These are phyloP conservation scores for Sphyrna mokarran DNA, from an alignment of 2,113 vertebrate species.

Conservation along the genomic window DNA sequence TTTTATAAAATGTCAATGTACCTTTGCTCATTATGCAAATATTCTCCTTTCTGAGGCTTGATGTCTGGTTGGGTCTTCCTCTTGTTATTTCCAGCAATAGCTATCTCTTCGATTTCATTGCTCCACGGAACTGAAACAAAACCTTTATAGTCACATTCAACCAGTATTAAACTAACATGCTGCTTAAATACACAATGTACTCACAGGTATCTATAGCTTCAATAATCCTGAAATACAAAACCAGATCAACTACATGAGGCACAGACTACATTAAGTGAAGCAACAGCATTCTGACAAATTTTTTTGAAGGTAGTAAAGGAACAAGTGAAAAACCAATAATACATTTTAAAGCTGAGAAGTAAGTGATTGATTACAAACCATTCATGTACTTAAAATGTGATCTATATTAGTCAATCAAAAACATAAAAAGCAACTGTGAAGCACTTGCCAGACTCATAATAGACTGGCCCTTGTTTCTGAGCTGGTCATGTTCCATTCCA, in stretches of 20 bases:
- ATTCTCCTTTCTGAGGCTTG: not conserved
- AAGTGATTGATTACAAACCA: not conserved
- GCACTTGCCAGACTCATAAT: not conserved
- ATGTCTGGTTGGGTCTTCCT: not conserved
- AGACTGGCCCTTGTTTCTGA: not conserved
- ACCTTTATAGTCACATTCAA: not conserved
- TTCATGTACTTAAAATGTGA: not conserved
- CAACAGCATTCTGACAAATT: not conserved
- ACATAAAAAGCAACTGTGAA: not conserved
- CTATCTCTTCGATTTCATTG: not conserved
- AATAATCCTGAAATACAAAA: conserved; percentile 3
- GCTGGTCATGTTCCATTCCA: not conserved
- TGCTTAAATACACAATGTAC: not conserved
- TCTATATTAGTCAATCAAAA: not conserved
- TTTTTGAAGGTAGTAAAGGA: not conserved
- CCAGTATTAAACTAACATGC: not conserved
- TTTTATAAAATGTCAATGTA: not conserved
- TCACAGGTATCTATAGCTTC: not conserved
- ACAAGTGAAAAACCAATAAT: not conserved
- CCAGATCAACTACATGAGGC: not conserved
- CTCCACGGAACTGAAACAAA: not conserved
- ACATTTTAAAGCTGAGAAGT: not conserved
- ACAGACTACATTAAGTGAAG: not conserved
- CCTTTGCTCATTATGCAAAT: not conserved
- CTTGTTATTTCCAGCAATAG: not conserved